phyloP scores from a whole-genome alignment of 2,113 vertebrate genomes.

The Bos taurus region DNA sequence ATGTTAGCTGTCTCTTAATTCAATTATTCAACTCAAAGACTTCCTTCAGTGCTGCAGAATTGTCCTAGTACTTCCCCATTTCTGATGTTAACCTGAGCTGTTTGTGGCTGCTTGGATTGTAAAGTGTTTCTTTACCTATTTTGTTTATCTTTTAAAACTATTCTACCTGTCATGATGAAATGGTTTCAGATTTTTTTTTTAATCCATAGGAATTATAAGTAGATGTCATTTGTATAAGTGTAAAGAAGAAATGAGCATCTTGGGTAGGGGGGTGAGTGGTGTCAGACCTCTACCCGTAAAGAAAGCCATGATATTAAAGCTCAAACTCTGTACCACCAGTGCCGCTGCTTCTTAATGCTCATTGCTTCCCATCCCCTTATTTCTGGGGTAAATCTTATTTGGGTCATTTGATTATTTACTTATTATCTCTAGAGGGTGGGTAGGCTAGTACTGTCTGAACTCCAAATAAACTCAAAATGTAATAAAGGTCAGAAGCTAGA shows the following conservation, averaged over 20 bases:
- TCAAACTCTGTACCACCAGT: background rate
- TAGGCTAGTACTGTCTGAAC: slow-evolving; percentile 6
- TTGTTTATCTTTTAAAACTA: slow-evolving; percentile 38
- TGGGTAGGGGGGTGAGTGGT: background rate
- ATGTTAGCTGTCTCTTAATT: slow-evolving; percentile 59
- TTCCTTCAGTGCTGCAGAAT: slow-evolving; percentile 31
- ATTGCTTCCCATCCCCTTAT: background rate
- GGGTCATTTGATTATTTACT: slow-evolving; percentile 62
- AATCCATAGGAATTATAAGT: background rate
- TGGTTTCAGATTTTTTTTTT: slow-evolving; percentile 7
- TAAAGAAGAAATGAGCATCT: background rate
- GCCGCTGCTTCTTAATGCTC: background rate
- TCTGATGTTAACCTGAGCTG: slow-evolving; percentile 43
- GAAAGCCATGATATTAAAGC: background rate
- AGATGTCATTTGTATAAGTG: background rate
- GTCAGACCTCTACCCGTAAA: background rate
- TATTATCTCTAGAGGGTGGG: slow-evolving; percentile 36
- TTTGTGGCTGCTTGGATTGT: slow-evolving; percentile 28
- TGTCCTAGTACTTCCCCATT: background rate
- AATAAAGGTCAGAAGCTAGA: slow-evolving; percentile 51
- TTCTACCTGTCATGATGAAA: slow-evolving; percentile 42
- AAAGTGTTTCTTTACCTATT: slow-evolving; percentile 53
- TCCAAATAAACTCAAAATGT: slow-evolving; percentile 57
- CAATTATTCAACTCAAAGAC: slow-evolving; percentile 62
- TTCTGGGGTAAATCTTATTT: slow-evolving; percentile 41